phyloP scores from a whole-genome alignment of 1,140 invertebrate genomes.

The Micrasema minimum region DNA sequence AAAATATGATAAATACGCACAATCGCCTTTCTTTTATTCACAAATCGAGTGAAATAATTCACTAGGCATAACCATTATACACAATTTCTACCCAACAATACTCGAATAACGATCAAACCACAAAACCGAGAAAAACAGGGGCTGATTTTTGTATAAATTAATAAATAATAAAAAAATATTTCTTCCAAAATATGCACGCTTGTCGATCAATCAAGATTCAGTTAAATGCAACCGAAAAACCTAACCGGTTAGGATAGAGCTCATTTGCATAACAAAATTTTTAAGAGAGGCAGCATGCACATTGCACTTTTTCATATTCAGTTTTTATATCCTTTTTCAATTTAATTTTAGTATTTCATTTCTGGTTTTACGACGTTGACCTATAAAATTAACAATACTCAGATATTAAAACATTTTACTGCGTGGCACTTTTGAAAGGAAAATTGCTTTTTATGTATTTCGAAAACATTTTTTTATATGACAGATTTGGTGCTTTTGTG shows the following conservation, averaged over 20 bases:
- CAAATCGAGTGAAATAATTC: constrained; percentile 22
- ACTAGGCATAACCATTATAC: background rate
- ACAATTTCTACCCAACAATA: background rate
- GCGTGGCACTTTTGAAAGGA: too few species aligned
- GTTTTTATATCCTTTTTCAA: too few species aligned
- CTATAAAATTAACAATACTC: too few species aligned
- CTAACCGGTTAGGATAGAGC: constrained; percentile 14
- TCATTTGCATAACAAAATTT: constrained; percentile 23
- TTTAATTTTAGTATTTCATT: background rate
- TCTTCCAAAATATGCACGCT: constrained; percentile 6
- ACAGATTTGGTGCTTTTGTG: too few species aligned
- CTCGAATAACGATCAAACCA: constrained; percentile 27
- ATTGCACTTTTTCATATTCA: too few species aligned
- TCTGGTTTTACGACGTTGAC: too few species aligned
- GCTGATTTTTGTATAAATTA: constrained; percentile 19
- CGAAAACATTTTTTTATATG: too few species aligned
- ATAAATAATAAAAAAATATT: background rate
- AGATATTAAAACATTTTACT: too few species aligned
- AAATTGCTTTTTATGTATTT: too few species aligned
- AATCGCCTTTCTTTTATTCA: background rate
- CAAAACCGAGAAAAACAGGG: background rate
- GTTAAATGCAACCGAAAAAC: constrained; percentile 21
- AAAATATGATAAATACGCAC: background rate
- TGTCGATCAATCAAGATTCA: constrained; percentile 27
- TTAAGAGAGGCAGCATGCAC: background rate